Base-by-base conservation (phyloP, 2,113 vertebrate genomes). In the Anthoscopus minutus region DNA sequence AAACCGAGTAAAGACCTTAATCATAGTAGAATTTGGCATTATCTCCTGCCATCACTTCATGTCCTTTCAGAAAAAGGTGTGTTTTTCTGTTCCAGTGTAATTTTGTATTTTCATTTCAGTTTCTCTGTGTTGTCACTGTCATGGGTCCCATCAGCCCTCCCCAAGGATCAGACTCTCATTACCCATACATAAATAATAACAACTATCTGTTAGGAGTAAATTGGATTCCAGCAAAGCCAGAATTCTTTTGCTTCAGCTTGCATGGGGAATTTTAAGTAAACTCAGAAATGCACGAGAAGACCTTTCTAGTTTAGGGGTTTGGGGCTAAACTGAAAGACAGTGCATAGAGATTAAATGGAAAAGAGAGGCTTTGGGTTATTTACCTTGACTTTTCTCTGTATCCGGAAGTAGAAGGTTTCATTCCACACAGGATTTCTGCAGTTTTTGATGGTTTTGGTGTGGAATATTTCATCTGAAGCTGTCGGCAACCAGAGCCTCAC, bases 401-500 rank as follows among this genome's bases (percentile, higher is more conserved):
- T 91, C 78, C 94, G 94, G 54, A 98, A 98, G 69, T 86, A 96
- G 77, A 98, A 98, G 4, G 86, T 97, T 96, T 98, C 98, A 51
- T 98, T 98, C 98, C 98, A 98, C 42, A 95, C 74, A 2, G 98
- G 98, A 71, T 96, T 95, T 66, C 80, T 93, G 60, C 67, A 96
- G 85, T 98, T 98, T 67, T 88, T 21, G 38, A 98, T 90, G 20
- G 95, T 97, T 94, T 92, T 97, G 40, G 98, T 98, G 42, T 72
- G 95, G 69, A 91, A 77, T 30, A 93, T 96, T 72, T 94, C 94
- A 30, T 96, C 93, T 12, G 97, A 97, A 47, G 98, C 96, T 11
- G 98, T 97, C 62, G 98, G 98, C 35, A 98, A 94, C 88, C 91
- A 92, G 57, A 98, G 94, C 37, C 93, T 98, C 58, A 98, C 98